Evolutionary conservation across 92 coral and sea anemone genomes (phyloP), one percentile per base, ranked within the genome.

Genomic region (Phenganax subtilis): DNA sequence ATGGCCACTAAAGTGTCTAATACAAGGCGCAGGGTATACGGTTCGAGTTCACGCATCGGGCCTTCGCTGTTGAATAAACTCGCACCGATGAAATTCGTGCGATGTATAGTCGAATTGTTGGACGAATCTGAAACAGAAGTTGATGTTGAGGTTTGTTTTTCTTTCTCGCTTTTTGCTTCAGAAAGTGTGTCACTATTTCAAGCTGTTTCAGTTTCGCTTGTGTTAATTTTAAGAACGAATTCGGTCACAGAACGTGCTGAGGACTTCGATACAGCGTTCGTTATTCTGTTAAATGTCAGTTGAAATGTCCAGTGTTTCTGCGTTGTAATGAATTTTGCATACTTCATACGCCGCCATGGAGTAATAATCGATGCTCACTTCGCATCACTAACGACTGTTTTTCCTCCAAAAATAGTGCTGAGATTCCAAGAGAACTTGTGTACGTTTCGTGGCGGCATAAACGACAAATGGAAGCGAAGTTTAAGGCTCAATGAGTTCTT

Each of bases 111-210:
- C 55, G 97, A 93, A 75, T 89, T 93, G 47, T 88, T 91, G 57
- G 98, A 93, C 62, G 96, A 91, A 84, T 91, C 98, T 53, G 93
- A 91, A 83, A 91, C 90, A 85, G 89, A 91, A 81, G 90, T 93
- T 17, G 98, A 93, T 85, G 69, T 93, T 75, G 98, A 93, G 82
- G 98, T 93, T 54, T 89, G 97, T 93, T 9, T 9, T 53, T 30
- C 15, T 68, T 68, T 0, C 37, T 17, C 3, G 30, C 47, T 30
- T 37, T 28, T 51, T 10, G n/a, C 47, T 68, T 68, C 47, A 37
- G 47, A 37, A 37, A 5, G 15, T 30, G 47, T 68, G 47, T 37
- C 10, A 10, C 53, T 2, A 11, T n/a, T 8, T 30, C 20, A 20
- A 9, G 10, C 30, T 20, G 70, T 10, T 64, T n/a, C 20, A 30